A percentile compares a stretch with the other conserved stretches of the same genome.
phyloP scores from a whole-genome alignment of 2,888 invertebrate genomes.

The Spisula solida region DNA sequence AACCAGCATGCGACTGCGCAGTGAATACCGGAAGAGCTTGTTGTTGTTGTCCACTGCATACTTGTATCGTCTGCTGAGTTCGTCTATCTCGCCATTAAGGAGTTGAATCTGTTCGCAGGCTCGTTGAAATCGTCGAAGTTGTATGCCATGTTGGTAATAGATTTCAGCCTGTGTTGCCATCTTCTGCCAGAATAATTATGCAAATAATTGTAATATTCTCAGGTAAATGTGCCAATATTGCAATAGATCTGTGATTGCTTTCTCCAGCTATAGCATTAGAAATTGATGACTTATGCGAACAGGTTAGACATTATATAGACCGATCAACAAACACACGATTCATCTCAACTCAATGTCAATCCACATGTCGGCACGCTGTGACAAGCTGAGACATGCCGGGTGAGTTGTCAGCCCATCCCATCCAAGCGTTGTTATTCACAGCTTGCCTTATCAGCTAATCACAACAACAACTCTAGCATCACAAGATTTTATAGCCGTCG shows the following conservation, averaged over 20 bases:
- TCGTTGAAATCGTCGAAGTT: slow-evolving; percentile 50
- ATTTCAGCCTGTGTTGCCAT: slow-evolving; percentile 54
- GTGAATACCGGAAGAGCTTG: slow-evolving; percentile 66
- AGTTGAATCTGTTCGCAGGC: slow-evolving; percentile 67
- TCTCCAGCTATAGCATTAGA: background rate
- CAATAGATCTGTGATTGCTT: background rate
- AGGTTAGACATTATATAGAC: background rate
- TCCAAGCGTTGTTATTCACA: background rate
- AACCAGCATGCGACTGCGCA: slow-evolving; percentile 67
- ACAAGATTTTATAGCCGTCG: too few relatives aligned
- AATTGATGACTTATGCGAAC: slow-evolving; percentile 2
- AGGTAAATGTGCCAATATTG: background rate
- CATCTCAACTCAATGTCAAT: background rate
- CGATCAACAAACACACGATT: background rate
- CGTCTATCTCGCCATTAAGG: slow-evolving; percentile 60
- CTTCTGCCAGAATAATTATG: background rate
- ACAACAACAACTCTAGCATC: too few relatives aligned
- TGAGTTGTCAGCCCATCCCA: background rate
- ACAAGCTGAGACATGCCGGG: background rate
- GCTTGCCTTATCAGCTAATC: too few relatives aligned
- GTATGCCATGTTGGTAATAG: slow-evolving; percentile 63
- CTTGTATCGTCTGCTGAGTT: slow-evolving; percentile 62
- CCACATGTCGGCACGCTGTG: background rate
- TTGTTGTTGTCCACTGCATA: slow-evolving; percentile 47
- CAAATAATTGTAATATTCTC: background rate